Evolutionary conservation across 1,140 invertebrate species (phyloP), one percentile per base, ranked within the genome.

Genomic region (Neelides sp.): DNA sequence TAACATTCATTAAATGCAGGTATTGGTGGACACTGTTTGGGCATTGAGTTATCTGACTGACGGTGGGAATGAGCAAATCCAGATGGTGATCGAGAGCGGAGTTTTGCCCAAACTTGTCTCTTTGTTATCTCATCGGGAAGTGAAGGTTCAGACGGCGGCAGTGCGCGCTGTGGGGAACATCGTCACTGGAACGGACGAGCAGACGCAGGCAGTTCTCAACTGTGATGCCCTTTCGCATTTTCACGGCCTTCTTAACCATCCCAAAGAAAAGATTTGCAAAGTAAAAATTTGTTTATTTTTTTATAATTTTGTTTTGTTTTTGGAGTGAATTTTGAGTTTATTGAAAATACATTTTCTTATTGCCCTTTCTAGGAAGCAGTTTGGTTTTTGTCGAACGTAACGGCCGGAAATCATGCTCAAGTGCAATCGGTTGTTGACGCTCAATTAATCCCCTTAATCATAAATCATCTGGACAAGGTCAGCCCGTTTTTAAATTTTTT

Each of bases 321-420:
- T 45, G 17, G 10, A 30, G 17, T 4, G 32, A 5, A 23, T 23
- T 3, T 15, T 12, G 8, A 3, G 20, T 22, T 12, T 26, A 48
- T 43, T 27, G 24, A 12, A 22, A 47, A n/a, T 32, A 32, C 4
- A 39, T 43, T 39, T 47, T 62, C 54, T 55, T 34, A 34, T 50
- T n/a, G n/a, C n/a, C n/a, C n/a, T n/a, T 68, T 70, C 8, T 62
- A 78, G 76, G 94, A 98, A 74, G 93, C 95, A 15, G 91, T 96
- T 4, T 98, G 95, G 95, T 97, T 97, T 69, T 73, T 98, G 32
- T 97, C 92, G 0, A 99, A 98, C 69, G 92, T 99, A 28, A 98
- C 94, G 55, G 95, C 95, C 24, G 95, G 95, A 44, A 98, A 97
- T 73, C 85, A 92, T 63, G 76, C 80, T 10, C 95, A 99, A 73